phyloP scores from a whole-genome alignment of 2,797 vertebrate genomes.

The Micromesistius poutassou region DNA sequence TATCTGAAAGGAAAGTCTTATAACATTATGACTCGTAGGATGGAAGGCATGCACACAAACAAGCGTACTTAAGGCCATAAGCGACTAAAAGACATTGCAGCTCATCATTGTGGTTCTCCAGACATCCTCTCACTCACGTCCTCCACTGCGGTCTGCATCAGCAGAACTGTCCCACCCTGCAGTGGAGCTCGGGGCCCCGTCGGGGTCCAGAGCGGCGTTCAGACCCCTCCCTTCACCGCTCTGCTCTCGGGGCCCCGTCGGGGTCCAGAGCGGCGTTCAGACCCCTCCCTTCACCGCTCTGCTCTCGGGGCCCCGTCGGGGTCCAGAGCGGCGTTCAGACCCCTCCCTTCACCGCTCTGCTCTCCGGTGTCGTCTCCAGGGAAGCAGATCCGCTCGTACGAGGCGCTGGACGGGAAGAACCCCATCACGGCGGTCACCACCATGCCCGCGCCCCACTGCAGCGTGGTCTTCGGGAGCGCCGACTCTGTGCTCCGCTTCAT shows the following conservation, averaged over 20 bases:
- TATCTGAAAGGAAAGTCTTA: no score
- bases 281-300: no score
- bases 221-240: no score
- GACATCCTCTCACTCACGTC: background rate
- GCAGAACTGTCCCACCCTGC: background rate
- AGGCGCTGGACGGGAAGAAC: conserved; percentile 86
- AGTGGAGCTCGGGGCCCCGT: background rate
- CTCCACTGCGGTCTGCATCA: no score
- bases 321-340: no score
- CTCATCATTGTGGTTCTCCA: background rate
- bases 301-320: no score
- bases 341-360: background rate
- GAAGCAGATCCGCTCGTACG: conserved; percentile 85
- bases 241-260: no score
- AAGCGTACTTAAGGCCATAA: no score
- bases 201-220: no score
- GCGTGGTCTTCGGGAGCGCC: conserved; percentile 88
- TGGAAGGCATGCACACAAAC: background rate
- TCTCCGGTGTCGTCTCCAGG: conserved; percentile 63
- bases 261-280: no score
- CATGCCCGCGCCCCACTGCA: conserved; percentile 91
- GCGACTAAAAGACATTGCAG: no score
- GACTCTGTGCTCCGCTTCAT: conserved; percentile 96
- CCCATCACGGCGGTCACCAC: conserved; percentile 90
- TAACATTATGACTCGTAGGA: background rate